Base-by-base conservation (phyloP, 2,113 vertebrate species). In the Raphicerus campestris region DNA sequence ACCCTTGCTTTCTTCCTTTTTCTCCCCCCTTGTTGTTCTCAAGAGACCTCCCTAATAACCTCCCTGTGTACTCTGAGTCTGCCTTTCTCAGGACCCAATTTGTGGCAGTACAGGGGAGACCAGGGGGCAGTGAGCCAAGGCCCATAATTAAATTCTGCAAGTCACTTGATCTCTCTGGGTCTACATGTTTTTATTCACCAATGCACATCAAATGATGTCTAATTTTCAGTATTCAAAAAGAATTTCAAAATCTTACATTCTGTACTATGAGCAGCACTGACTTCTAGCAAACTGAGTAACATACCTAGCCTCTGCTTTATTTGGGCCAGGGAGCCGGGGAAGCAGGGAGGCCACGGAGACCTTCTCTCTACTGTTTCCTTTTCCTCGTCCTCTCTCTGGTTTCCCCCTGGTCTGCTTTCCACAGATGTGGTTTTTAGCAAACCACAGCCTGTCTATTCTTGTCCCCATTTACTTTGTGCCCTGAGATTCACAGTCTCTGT, bases 291-390 rank as follows among this genome's bases (percentile, higher is more conserved):
- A 90, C 4, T 56, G 26, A 58, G 9, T 70, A 47, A 30, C 42
- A 45, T 26, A 7, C 1, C 13, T 1, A 17, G n/a, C 26, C 6
- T 19, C 5, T 35, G 66, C n/a, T 81, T 63, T 51, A 42, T 75
- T 35, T 58, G 32, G 16, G 2, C 16, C 35, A 35, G 11, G 13
- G n/a, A 78, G 26, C 14, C 10, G 10, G 7, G 22, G 14, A 2
- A 3, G 17, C 4, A 4, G 13, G 10, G 24, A 53, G 7, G 51
- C 53, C 14, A 6, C 7, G 16, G 1, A 81, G 9, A 1, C 35
- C 20, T 53, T 60, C 32, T 20, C 6, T 42, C 1, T 47, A 58
- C 58, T 82, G 10, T 58, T 28, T 80, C 49, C 4, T 5, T 85
- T 82, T 26, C 49, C 10, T 26, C 32, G 7, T 30, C 5, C n/a